Evolutionary conservation across 2,797 vertebrate species (phyloP), one percentile per base, ranked within the genome.

Genomic region (Iguana delicatissima): DNA sequence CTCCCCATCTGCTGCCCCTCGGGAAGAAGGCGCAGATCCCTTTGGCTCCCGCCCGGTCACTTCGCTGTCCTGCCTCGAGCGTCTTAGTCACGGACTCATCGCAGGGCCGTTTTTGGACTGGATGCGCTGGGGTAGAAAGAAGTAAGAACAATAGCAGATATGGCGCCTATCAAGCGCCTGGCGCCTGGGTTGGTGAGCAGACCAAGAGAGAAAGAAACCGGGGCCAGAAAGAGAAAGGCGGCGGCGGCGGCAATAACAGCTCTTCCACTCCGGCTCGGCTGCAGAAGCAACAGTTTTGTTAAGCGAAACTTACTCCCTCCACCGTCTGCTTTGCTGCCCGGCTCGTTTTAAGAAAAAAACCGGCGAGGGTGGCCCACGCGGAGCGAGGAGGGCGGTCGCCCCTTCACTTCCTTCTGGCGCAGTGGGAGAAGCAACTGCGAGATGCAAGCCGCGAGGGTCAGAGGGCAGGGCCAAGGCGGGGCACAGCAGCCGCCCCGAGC

Each of bases 401-500:
- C 42, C 42, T 46, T 4, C 42, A 46, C 42, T 4, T 46, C 42
- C 42, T 46, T 64, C 62, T 5, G 38, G 18, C 52, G 35, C 57
- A 6, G 26, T 26, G 52, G 57, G 18, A 35, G 72, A 18, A 73
- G 82, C 42, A 16, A 6, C 80, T 0, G 29, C 62, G 14, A 8
- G 86, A 20, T 4, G 2, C 24, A 42, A 50, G 8, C 89, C 84
- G 14, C 16, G 20, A 29, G 50, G 62, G 35, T 4, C 1, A 26
- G 0, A 18, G 6, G 20, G 1, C n/a, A 29, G 8, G 6, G 59
- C 32, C 18, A 2, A 7, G 18, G 7, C 13, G 29, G 67, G 38
- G 46, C 1, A 20, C 5, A 46, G 4, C 9, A 2, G 0, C 20
- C 16, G 2, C 1, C 46, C 62, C 29, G 3, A 57, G 29, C 1